Percentiles rank a stretch among this genome's conserved stretches.
Evolutionary conservation across 2,888 invertebrate species (phyloP).

Genomic region (Ornithoptera alexandrae): DNA sequence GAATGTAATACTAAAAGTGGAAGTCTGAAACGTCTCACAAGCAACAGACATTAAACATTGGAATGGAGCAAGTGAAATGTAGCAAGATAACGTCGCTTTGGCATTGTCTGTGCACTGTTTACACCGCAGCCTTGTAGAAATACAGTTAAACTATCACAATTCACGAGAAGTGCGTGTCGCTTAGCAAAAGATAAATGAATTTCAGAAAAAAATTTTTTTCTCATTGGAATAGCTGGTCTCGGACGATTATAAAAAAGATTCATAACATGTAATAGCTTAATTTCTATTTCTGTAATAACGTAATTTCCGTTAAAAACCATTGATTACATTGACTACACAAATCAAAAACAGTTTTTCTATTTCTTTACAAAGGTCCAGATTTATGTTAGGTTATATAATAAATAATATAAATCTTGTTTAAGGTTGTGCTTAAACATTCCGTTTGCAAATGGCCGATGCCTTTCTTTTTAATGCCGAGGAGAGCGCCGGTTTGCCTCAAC

Average conservation of each 20-base stretch:
- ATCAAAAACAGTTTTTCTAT: no score
- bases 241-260: no score
- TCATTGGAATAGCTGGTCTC: no score
- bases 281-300: no score
- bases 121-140: neutral
- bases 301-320: no score
- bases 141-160: conserved; percentile 4
- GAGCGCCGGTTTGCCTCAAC: conserved; percentile 25
- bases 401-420: no score
- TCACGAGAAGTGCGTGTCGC: conserved; percentile 3
- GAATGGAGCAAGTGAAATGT: conserved; percentile 42
- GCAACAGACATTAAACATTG: conserved; percentile 43
- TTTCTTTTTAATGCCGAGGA: conserved; percentile 26
- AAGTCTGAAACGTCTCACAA: conserved; percentile 37
- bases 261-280: no score
- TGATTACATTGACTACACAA: no score
- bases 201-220: no score
- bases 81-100: conserved; percentile 28
- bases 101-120: conserved; percentile 25
- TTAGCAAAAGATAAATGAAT: neutral
- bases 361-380: no score
- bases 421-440: no score
- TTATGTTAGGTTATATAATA: no score
- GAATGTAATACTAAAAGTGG: conserved; percentile 19
- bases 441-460: conserved; percentile 6